phyloP scores from a whole-genome alignment of 2,888 invertebrate species.

The Nineta flava region DNA sequence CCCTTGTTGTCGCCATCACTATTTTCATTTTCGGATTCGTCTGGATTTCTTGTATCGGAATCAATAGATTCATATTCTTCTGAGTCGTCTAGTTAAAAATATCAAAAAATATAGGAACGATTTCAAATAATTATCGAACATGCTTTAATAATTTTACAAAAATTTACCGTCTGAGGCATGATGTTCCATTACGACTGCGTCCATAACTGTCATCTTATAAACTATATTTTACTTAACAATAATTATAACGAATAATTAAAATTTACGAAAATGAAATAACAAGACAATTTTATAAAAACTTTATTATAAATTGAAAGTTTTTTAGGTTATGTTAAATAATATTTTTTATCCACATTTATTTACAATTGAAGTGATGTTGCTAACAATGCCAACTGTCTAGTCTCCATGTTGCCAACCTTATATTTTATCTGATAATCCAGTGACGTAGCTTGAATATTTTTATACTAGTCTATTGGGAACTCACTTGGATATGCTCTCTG shows the following conservation, averaged over 20 bases:
- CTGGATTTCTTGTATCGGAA: background rate
- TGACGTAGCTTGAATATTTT: no score
- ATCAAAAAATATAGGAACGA: background rate
- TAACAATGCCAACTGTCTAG: no score
- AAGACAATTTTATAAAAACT: no score
- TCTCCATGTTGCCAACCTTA: no score
- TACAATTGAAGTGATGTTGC: no score
- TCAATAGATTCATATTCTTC: background rate
- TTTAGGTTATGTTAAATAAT: no score
- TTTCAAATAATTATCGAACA: background rate
- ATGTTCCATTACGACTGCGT: background rate
- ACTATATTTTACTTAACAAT: background rate
- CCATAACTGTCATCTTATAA: background rate
- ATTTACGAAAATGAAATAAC: no score
- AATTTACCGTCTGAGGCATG: background rate
- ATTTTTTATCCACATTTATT: no score
- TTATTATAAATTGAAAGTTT: no score
- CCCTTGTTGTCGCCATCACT: background rate
- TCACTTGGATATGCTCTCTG: no score
- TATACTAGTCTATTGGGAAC: no score
- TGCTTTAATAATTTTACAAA: background rate
- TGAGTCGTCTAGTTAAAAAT: background rate
- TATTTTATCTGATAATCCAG: no score
- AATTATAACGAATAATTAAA: background rate
- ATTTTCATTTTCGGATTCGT: background rate